Evolutionary conservation across 2,113 vertebrate species (phyloP).

Genomic region (Oxygymnocypris stewartii): DNA sequence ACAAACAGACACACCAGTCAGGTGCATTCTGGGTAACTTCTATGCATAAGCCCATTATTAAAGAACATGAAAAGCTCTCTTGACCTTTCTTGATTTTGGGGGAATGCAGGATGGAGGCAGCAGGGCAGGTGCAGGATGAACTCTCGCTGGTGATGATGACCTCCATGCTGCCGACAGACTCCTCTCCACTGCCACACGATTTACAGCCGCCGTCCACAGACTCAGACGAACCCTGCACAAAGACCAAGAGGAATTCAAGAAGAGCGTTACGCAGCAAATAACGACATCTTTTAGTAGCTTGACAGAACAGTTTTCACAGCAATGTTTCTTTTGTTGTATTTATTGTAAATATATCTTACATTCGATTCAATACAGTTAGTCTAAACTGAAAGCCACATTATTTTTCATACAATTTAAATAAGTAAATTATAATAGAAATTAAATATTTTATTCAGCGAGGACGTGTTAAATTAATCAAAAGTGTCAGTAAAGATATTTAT

Average conservation of each 20-base stretch:
- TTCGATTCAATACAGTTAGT: not conserved
- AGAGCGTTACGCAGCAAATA: not conserved
- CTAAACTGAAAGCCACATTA: not conserved
- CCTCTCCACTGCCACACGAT: conserved; percentile 81
- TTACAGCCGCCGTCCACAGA: conserved; percentile 83
- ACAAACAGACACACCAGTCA: not conserved
- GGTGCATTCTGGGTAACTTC: not conserved
- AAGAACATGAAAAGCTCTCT: not conserved
- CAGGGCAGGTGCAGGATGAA: conserved; percentile 85
- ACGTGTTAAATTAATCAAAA: not conserved
- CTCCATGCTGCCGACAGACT: conserved; percentile 76
- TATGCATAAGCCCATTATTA: not conserved
- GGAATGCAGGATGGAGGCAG: conserved; percentile 80
- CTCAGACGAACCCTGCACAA: conserved; percentile 77
- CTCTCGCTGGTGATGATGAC: conserved; percentile 79
- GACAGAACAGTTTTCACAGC: not conserved
- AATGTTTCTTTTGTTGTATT: not conserved
- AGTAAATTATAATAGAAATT: too few relatives aligned
- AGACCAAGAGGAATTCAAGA: not conserved
- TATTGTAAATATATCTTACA: not conserved
- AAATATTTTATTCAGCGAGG: not conserved
- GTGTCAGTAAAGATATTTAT: not conserved
- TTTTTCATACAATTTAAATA: not conserved
- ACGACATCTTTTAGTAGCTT: not conserved
- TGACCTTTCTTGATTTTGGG: conserved; percentile 89